Evolutionary conservation across 2,797 vertebrate species (phyloP), one percentile per base, ranked within the genome.

Genomic region (Eurystomus glaucurus): DNA sequence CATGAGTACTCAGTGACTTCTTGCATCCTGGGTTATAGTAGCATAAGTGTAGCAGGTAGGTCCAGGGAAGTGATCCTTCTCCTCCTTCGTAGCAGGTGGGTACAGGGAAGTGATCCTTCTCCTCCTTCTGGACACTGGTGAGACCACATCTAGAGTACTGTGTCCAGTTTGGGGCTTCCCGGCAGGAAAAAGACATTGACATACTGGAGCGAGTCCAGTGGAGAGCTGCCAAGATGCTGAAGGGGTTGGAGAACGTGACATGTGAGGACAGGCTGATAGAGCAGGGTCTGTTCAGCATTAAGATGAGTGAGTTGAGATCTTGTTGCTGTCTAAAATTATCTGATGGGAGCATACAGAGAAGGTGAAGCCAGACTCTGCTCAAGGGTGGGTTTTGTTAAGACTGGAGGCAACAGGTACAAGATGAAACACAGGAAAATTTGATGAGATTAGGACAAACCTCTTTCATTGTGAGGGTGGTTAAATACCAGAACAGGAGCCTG

Each of bases 361-460:
- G 66, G 6, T n/a, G 29, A 62, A 83, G 37, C 66, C 69, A 39
- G 31, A 5, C 41, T 54, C n/a, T 52, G 45, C 18, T 41, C 51
- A 31, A 1, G 70, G 79, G 19, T 80, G 57, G 75, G 14, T 46
- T 60, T 50, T 60, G 19, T 2, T 39, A 45, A 14, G 45, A 9
- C 50, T 78, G 50, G 20, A 84, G 28, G 10, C 6, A 65, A 35
- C n/a, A 64, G 25, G 6, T 31, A 13, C 5, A 12, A n/a, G 22
- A 18, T n/a, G 33, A 85, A 8, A 50, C 52, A 29, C 14, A 13
- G 45, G 18, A 87, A 65, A 35, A 43, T 9, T 35, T 70, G 4
- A 7, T 64, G 6, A 23, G 11, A 2, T 18, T 74, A 46, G 39
- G 26, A 23, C 26, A 81, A 35, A 39, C 0, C 0, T 62, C n/a